Conservation (phyloP, 2,888 invertebrate species). For the Xestia xanthographa region DNA sequence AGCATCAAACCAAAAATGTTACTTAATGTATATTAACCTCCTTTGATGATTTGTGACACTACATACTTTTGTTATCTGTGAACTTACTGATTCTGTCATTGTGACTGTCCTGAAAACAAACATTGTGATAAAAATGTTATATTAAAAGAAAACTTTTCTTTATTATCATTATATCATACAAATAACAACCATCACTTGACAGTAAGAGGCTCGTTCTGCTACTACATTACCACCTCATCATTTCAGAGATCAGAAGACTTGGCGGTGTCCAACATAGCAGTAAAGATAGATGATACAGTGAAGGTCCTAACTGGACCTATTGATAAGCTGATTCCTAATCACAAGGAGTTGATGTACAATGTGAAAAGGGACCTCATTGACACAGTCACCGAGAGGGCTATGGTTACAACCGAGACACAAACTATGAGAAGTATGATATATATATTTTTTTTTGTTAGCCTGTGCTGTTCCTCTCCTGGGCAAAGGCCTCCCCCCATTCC, state of each 20-base stretch:
- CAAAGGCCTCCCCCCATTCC: no score
- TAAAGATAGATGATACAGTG: slow-evolving; percentile 91
- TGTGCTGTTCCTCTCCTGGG: no score
- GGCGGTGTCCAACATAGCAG: slow-evolving; percentile 91
- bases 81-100: slow-evolving; percentile 18
- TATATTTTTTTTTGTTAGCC: no score
- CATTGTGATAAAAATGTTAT: slow-evolving; percentile 24
- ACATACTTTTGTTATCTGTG: slow-evolving; percentile 11
- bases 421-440: slow-evolving; percentile 77
- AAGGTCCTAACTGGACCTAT: slow-evolving; percentile 90
- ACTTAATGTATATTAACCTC: background rate
- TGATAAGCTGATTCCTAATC: slow-evolving; percentile 92
- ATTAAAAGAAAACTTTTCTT: background rate
- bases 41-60: background rate
- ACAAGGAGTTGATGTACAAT: slow-evolving; percentile 91
- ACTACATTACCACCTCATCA: background rate
- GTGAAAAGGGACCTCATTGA: slow-evolving; percentile 92
- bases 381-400: slow-evolving; percentile 88
- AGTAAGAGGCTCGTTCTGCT: background rate
- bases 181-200: slow-evolving; percentile 20
- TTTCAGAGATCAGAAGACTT: slow-evolving; percentile 90
- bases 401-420: slow-evolving; percentile 87
- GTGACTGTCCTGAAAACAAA: background rate
- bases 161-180: background rate
- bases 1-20: background rate